phyloP scores from a whole-genome alignment of 2,888 invertebrate species.

The Stratiomys singularior region DNA sequence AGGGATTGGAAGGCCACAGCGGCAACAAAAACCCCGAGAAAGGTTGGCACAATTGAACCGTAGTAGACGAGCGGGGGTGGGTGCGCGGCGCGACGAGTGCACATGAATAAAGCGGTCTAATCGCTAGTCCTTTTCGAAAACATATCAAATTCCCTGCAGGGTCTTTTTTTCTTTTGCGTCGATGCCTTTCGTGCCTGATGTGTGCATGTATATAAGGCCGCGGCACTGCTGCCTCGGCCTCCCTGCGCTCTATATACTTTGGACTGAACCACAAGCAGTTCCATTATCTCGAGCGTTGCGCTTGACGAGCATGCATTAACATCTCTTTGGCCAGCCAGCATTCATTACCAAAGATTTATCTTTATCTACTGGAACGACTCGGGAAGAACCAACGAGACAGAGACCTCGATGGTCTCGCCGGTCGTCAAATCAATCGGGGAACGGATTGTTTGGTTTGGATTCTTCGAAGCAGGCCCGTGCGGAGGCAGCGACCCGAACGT shows the following conservation, averaged over 20 bases:
- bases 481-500: neutral
- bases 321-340: slow-evolving; percentile 22
- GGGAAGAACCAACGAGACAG: neutral
- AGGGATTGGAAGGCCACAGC: slow-evolving; percentile 16
- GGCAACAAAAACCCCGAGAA: slow-evolving; percentile 24
- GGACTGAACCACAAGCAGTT: neutral
- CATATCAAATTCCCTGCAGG: slow-evolving; percentile 45
- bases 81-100: neutral
- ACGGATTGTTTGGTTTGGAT: slow-evolving; percentile 13
- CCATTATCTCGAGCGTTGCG: slow-evolving; percentile 20
- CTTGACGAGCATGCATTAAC: slow-evolving; percentile 7
- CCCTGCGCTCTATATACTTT: neutral
- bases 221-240: neutral
- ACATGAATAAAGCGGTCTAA: slow-evolving; percentile 28
- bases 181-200: slow-evolving; percentile 26
- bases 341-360: slow-evolving; percentile 35
- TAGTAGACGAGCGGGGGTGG: neutral
- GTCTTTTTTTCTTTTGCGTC: slow-evolving; percentile 35
- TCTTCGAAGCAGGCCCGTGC: neutral
- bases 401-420: neutral
- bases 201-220: neutral
- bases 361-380: neutral
- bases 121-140: slow-evolving; percentile 30
- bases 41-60: slow-evolving; percentile 40
- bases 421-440: neutral